Conservation (phyloP, 2,113 vertebrate species). For the Pseudorasbora parva region DNA sequence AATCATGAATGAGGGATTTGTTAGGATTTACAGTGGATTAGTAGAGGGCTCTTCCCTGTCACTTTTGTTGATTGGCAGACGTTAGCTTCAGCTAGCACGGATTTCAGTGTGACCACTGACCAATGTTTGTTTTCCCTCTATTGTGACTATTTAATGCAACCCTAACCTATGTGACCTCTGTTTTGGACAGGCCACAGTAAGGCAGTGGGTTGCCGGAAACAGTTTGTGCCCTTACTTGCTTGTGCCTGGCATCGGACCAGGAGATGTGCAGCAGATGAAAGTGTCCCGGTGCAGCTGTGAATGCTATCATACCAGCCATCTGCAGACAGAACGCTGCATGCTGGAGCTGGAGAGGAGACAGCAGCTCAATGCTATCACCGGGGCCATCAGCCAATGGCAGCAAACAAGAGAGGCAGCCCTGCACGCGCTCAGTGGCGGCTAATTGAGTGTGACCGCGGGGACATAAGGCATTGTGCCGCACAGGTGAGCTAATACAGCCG, state of each 20-base stretch:
- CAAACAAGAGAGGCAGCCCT: slow-evolving; percentile 51
- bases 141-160: neutral
- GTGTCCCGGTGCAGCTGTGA: slow-evolving; percentile 65
- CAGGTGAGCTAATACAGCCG: slow-evolving; percentile 80
- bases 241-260: slow-evolving; percentile 30
- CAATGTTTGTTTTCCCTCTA: neutral
- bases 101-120: neutral
- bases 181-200: slow-evolving; percentile 31
- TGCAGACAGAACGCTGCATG: slow-evolving; percentile 71
- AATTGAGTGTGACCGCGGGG: slow-evolving; percentile 73
- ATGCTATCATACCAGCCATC: slow-evolving; percentile 77
- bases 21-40: neutral
- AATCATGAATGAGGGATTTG: neutral
- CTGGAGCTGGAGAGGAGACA: slow-evolving; percentile 65
- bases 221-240: slow-evolving; percentile 51
- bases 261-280: slow-evolving; percentile 63
- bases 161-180: slow-evolving; percentile 6
- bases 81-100: neutral
- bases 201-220: slow-evolving; percentile 31
- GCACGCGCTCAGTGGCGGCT: slow-evolving; percentile 63
- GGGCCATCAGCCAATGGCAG: slow-evolving; percentile 73
- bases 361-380: slow-evolving; percentile 67
- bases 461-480: slow-evolving; percentile 66
- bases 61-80: neutral
- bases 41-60: neutral